A percentile compares a stretch with the other conserved stretches of the same genome.
These are phyloP conservation scores for Otolemur crassicaudatus DNA, from an alignment of 2,797 vertebrate genomes.

Conservation along the genomic window DNA sequence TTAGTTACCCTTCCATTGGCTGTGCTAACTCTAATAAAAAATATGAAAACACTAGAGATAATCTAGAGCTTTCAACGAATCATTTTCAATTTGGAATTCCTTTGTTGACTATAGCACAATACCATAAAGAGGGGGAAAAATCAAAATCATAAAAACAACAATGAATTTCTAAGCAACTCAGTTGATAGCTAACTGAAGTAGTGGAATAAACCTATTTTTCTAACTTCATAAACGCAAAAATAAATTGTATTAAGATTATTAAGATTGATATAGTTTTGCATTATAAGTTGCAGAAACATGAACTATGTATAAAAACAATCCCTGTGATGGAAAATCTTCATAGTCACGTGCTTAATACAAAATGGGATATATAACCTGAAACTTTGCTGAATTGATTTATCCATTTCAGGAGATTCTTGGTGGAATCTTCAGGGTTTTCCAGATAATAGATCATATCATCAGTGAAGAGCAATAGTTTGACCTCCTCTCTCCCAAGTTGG, in stretches of 20 bases:
- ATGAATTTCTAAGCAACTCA: neutral
- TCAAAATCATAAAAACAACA: neutral
- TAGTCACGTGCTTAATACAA: neutral
- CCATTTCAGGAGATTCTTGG: too few species aligned
- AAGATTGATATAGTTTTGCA: neutral
- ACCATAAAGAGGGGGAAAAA: neutral
- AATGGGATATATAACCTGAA: neutral
- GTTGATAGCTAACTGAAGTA: neutral
- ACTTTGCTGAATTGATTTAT: too few species aligned
- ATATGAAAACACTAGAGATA: neutral
- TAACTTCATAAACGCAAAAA: constrained; percentile 31
- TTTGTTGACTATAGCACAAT: neutral
- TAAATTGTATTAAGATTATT: constrained; percentile 9
- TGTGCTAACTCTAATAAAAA: neutral
- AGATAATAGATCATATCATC: too few species aligned
- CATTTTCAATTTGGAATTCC: neutral
- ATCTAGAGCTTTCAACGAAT: neutral
- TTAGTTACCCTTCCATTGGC: neutral
- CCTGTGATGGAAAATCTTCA: neutral
- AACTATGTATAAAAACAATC: constrained; percentile 27
- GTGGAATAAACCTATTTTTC: neutral
- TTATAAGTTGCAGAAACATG: neutral
- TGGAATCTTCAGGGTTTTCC: too few species aligned
- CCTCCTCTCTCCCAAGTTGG: too few species aligned
- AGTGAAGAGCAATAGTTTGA: too few species aligned